These are phyloP conservation scores for Tenthredo livida DNA, from an alignment of 2,888 invertebrate species.

Conservation along the genomic window DNA sequence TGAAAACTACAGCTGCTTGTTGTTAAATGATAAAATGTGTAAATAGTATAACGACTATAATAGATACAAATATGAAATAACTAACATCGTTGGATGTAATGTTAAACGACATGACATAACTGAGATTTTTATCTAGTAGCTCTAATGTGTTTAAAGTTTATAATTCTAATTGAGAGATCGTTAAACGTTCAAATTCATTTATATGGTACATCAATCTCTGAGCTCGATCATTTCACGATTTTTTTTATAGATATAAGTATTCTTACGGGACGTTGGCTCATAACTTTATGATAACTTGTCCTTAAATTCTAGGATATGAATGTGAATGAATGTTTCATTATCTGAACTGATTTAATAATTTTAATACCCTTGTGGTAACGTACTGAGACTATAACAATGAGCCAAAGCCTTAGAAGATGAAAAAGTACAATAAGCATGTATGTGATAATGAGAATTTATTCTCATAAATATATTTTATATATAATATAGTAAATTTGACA, in stretches of 20 bases:
- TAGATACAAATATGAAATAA: neutral
- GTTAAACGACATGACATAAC: neutral
- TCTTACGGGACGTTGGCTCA: neutral
- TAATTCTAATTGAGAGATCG: neutral
- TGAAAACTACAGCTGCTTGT: neutral
- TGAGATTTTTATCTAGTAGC: neutral
- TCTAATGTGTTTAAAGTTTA: neutral
- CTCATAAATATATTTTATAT: neutral
- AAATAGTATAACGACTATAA: neutral
- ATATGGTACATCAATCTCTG: neutral
- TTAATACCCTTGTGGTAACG: neutral
- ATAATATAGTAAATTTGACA: slow-evolving; percentile 5
- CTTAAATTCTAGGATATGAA: neutral
- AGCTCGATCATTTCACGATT: neutral
- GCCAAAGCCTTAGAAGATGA: neutral
- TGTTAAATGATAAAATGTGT: neutral
- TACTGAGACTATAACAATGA: neutral
- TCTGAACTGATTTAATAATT: neutral
- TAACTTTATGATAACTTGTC: neutral
- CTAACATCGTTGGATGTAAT: neutral
- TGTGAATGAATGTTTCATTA: neutral
- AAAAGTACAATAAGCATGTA: slow-evolving; percentile 8
- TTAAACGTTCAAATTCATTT: neutral
- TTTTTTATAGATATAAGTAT: neutral
- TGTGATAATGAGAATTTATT: slow-evolving; percentile 34